Evolutionary conservation across 2,797 vertebrate genomes (phyloP), one percentile per base, ranked within the genome.

Genomic region (Enteromius fasciolatus): DNA sequence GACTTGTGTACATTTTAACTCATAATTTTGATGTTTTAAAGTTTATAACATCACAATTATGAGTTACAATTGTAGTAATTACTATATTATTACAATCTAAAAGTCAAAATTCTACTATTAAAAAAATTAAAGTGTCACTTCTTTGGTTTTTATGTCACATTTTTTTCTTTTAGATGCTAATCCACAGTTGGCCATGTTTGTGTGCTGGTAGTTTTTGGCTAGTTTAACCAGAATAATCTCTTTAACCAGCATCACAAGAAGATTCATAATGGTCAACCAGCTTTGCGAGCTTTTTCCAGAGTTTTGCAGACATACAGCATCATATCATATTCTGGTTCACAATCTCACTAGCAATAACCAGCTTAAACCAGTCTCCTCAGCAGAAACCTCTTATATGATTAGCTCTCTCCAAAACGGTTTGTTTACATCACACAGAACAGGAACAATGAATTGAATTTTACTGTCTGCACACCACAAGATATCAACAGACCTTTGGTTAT

Each of bases 401-500:
- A 25, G 39, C 23, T 81, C 33, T 33, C n/a, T 18, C 39, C 12
- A 50, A 63, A 70, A 54, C 4, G n/a, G 7, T 78, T n/a, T 18
- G 25, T 17, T n/a, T 39, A 70, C 11, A 28, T 75, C 10, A 48
- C 18, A 66, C 15, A 59, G 14, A 63, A 41, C 20, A 2, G 6
- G 28, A 72, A 23, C 20, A 31, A 39, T 70, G 36, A 69, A 57
- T 50, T 70, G 31, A 75, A 70, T 28, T 64, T 67, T 69, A 74
- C 77, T 68, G 69, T 68, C 76, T 54, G 36, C 39, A 69, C 33
- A 23, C 20, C 59, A 23, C 36, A 67, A 76, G 39, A 72, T 73
- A 68, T 8, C 25, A 82, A 39, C 46, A 79, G 80, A 80, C 78
- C 87, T 88, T 86, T 88, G 84, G 52, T 84, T 85, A 73, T 5